Evolutionary conservation across 2,113 vertebrate genomes (phyloP), one percentile per base, ranked within the genome.

Genomic region (Corvus moneduloides): DNA sequence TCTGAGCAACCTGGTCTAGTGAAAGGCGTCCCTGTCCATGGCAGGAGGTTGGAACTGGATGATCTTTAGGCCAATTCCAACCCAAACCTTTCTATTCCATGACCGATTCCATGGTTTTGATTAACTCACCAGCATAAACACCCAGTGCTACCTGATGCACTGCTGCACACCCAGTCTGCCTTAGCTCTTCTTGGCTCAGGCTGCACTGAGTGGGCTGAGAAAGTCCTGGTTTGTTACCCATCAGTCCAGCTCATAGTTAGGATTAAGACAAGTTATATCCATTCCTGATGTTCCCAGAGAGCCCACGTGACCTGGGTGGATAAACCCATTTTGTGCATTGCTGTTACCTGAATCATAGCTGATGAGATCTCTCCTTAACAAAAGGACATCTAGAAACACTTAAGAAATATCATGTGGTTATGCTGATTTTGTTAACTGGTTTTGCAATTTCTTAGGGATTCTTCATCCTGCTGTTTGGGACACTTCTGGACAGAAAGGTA

Each of bases 401-500:
- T 84, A 55, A 78, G 67, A 77, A 84, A 58, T 10, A n/a, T 16
- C 11, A 23, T 16, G 27, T 82, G 41, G 8, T 73, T 89, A 16
- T 72, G 14, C 30, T 93, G 73, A 3, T 78, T 94, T 78, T 92
- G 30, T 49, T 92, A 74, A 90, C 28, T 68, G 9, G 2, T 89
- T 92, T 69, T 92, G 15, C 21, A 37, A 52, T 96, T 96, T 96
- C 55, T 46, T 82, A 98, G 98, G 98, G 98, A 11, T 97, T 98
- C 91, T 98, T 98, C 97, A 97, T 98, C 91, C 92, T 98, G 88
- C 61, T 98, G 62, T 98, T 98, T 90, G 98, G 98, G 74, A 98
- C 98, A 5, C 96, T 98, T 91, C 97, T 98, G 97, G 98, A 98
- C 72, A 97, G 97, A 91, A 98, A 98, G 98, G 98, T 98, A 98